Percentiles rank a stretch among this genome's conserved stretches.
Conservation (phyloP, 2,797 vertebrate species). For the Cirrhinus mrigala region DNA sequence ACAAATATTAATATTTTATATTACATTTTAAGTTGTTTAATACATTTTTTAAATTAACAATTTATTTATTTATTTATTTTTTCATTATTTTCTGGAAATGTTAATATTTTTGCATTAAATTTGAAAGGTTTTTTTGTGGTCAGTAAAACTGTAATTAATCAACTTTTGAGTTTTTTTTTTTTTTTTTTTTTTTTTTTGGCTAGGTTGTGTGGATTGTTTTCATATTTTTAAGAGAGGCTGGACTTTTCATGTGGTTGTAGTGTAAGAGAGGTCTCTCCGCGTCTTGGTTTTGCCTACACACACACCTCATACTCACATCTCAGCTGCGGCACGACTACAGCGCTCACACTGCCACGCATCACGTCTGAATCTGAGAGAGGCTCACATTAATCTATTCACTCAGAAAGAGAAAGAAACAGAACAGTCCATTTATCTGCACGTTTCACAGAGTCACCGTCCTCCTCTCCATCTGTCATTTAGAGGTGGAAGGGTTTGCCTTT, state of each 20-base stretch:
- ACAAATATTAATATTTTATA: not conserved
- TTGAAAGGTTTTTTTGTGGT: not conserved
- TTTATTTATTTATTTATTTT: too few species aligned
- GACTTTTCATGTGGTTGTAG: not conserved
- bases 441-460: conserved; percentile 25
- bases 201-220: not conserved
- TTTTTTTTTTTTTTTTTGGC: not conserved
- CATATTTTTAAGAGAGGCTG: not conserved
- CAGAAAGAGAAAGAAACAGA: conserved; percentile 3
- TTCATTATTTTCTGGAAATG: not conserved
- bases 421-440: conserved; percentile 22
- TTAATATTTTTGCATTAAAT: not conserved
- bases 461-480: conserved; percentile 25
- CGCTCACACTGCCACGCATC: conserved; percentile 33
- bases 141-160: not conserved
- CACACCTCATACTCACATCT: conserved; percentile 20
- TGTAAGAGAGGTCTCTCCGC: not conserved
- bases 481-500: conserved; percentile 3
- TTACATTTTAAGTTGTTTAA: not conserved
- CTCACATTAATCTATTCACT: conserved; percentile 23
- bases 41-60: not conserved
- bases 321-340: conserved; percentile 28
- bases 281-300: conserved; percentile 30
- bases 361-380: conserved; percentile 22
- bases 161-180: not conserved